phyloP scores from a whole-genome alignment of 1,140 invertebrate species.

The Sesamia nonagrioides region DNA sequence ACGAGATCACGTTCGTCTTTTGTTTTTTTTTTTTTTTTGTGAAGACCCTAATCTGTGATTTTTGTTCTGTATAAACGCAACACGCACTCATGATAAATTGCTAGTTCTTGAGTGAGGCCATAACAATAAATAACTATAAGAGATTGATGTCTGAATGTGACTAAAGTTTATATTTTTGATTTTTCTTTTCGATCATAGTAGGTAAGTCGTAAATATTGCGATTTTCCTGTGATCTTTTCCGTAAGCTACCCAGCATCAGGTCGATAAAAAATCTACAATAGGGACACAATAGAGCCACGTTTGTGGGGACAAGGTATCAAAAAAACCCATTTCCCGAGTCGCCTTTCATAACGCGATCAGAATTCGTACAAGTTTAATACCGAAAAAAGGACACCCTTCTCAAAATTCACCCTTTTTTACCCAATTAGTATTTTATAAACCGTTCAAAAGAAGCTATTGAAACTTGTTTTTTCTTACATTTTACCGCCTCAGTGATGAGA shows the following conservation, averaged over 20 bases:
- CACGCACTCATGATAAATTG: constrained; percentile 70
- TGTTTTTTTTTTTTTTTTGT: constrained; percentile 65
- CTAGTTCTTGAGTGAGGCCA: constrained; percentile 52
- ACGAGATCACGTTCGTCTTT: constrained; percentile 68
- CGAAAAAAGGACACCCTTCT: constrained; percentile 21
- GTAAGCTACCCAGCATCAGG: background rate
- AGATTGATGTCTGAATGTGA: constrained; percentile 61
- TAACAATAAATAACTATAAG: constrained; percentile 64
- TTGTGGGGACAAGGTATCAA: constrained; percentile 19
- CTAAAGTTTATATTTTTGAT: constrained; percentile 23
- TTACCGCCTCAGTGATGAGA: constrained; percentile 50
- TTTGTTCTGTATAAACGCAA: constrained; percentile 62
- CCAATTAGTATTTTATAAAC: constrained; percentile 36
- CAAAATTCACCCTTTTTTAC: constrained; percentile 19
- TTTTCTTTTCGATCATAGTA: background rate
- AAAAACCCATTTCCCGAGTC: constrained; percentile 17
- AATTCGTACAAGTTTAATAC: constrained; percentile 27
- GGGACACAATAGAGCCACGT: constrained; percentile 18
- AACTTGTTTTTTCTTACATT: constrained; percentile 52
- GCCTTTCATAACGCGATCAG: constrained; percentile 36
- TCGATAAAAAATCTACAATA: constrained; percentile 19
- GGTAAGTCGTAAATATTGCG: background rate
- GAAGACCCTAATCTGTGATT: constrained; percentile 72
- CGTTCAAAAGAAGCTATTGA: constrained; percentile 26
- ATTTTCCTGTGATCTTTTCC: background rate